Conservation (phyloP, 2,888 invertebrate species). For the Limnephilus lunatus region DNA sequence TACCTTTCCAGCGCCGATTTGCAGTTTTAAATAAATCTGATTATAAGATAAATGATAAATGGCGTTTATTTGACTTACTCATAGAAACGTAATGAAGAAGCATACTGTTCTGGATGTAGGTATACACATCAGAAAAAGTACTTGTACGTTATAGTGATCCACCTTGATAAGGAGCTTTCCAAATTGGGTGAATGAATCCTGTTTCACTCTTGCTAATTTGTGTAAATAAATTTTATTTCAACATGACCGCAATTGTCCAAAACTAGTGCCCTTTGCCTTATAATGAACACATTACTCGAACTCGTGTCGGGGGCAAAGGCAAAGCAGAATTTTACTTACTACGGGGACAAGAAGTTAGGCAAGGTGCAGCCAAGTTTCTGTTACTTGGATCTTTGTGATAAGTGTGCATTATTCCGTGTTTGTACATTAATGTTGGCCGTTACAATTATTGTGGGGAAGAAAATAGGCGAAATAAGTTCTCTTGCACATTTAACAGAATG, state of each 20-base stretch:
- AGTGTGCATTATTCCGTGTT: not conserved
- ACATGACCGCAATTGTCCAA: not conserved
- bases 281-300: not conserved
- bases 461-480: not conserved
- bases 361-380: slow-evolving; percentile 2
- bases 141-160: not conserved
- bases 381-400: not conserved
- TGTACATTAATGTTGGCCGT: not conserved
- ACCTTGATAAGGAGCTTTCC: not conserved
- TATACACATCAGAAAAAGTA: not conserved
- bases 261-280: not conserved
- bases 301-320: not conserved
- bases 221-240: not conserved
- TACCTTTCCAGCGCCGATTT: too few species aligned
- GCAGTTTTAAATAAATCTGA: too few species aligned
- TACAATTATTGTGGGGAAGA: not conserved
- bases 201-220: not conserved
- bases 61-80: not conserved
- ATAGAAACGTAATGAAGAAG: not conserved
- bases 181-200: not conserved
- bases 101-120: not conserved
- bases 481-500: not conserved
- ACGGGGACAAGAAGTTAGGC: not conserved
- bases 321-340: slow-evolving; percentile 2
- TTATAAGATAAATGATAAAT: too few species aligned